Conservation (phyloP, 2,113 vertebrate genomes). For the Cinclus cinclus region DNA sequence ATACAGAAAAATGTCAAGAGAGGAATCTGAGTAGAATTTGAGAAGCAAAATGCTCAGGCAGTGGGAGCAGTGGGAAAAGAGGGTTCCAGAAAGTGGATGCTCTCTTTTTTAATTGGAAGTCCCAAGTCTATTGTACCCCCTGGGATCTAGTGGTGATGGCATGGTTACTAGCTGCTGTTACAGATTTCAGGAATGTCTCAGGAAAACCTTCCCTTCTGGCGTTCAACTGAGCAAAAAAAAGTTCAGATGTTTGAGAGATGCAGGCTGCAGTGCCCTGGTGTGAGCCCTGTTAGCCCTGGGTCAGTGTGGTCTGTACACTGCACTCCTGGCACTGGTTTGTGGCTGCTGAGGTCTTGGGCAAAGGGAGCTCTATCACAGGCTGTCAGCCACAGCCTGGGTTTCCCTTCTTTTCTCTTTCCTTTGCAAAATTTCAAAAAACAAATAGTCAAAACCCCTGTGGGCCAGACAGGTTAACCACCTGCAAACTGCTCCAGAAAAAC, state of each 20-base stretch:
- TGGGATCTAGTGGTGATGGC: background rate
- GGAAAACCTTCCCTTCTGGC: background rate
- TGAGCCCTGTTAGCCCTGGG: background rate
- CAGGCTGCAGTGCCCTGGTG: background rate
- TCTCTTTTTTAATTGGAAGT: background rate
- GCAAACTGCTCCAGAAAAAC: background rate
- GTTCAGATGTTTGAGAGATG: background rate
- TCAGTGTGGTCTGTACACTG: background rate
- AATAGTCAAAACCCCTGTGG: background rate
- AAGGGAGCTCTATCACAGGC: background rate
- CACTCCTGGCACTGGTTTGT: background rate
- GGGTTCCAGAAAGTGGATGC: background rate
- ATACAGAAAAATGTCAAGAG: background rate
- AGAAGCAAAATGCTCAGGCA: background rate
- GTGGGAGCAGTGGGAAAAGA: background rate
- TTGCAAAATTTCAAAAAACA: background rate
- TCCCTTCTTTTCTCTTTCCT: background rate
- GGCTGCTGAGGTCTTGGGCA: slow-evolving; percentile 10
- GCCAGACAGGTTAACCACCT: background rate
- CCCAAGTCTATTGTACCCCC: background rate
- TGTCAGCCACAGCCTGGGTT: background rate
- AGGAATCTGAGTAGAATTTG: background rate
- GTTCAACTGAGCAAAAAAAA: background rate
- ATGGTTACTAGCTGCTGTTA: background rate
- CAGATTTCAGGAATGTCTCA: background rate